A percentile compares a stretch with the other conserved stretches of the same genome.
These are phyloP conservation scores for Ormyrus labotus DNA, from an alignment of 2,888 invertebrate species.

Conservation along the genomic window DNA sequence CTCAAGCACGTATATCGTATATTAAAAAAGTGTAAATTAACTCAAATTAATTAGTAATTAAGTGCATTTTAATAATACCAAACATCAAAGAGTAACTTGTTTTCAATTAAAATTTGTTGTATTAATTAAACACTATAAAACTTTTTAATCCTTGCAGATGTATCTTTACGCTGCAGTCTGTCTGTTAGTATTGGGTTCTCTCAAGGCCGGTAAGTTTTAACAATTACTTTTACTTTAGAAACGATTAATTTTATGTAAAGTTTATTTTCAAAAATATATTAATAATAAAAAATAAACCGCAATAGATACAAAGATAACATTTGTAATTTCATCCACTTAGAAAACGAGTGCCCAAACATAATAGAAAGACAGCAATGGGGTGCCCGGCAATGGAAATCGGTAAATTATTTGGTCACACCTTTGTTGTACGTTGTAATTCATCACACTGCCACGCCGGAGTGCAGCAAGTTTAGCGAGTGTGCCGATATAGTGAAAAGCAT, in stretches of 20 bases:
- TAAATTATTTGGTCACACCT: slow-evolving; percentile 79
- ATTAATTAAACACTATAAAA: not conserved
- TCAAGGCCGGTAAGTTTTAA: slow-evolving; percentile 14
- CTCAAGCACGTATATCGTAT: not conserved
- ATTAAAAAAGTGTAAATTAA: not conserved
- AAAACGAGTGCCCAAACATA: slow-evolving; percentile 77
- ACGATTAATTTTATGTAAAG: not conserved
- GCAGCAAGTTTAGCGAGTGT: slow-evolving; percentile 75
- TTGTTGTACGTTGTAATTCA: slow-evolving; percentile 78
- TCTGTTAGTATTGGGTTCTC: not conserved
- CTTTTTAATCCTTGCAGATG: not conserved
- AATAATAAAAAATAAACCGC: too few species aligned
- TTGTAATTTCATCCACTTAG: not conserved
- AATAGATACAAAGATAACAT: too few species aligned
- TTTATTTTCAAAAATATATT: not conserved
- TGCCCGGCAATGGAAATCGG: slow-evolving; percentile 68
- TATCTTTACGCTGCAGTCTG: not conserved
- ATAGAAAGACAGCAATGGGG: slow-evolving; percentile 80
- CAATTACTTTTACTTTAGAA: not conserved
- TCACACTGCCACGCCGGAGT: slow-evolving; percentile 78
- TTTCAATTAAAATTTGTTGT: too few species aligned
- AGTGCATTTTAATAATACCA: not conserved
- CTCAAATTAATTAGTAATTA: not conserved
- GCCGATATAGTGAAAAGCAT: slow-evolving; percentile 74
- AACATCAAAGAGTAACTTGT: too few species aligned